Evolutionary conservation across 2,113 vertebrate species (phyloP).

Genomic region (Hemiscyllium ocellatum): DNA sequence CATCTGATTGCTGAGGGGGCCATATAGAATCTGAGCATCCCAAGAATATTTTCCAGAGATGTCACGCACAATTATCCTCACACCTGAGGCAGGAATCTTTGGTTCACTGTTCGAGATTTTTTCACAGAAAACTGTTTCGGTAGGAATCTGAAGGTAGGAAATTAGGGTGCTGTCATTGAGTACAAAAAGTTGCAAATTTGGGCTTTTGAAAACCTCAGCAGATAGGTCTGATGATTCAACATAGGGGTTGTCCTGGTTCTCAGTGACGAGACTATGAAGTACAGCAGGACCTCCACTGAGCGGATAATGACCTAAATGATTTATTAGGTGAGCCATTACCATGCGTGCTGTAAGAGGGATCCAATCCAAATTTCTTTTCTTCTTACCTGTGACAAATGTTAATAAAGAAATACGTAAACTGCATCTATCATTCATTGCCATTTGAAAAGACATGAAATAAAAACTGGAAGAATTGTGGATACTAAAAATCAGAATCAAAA

Average conservation of each 20-base stretch:
- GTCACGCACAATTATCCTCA: slow-evolving; percentile 88
- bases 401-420: neutral
- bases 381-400: slow-evolving; percentile 64
- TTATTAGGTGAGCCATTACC: slow-evolving; percentile 95
- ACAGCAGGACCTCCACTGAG: slow-evolving; percentile 82
- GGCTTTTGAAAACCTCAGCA: slow-evolving; percentile 88
- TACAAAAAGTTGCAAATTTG: slow-evolving; percentile 90
- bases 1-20: slow-evolving; percentile 61
- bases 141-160: slow-evolving; percentile 85
- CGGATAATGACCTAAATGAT: slow-evolving; percentile 89
- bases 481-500: too few relatives aligned
- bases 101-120: slow-evolving; percentile 43
- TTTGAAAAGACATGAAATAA: neutral
- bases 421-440: neutral
- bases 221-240: slow-evolving; percentile 84
- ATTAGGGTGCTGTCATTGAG: slow-evolving; percentile 93
- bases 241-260: slow-evolving; percentile 84
- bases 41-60: slow-evolving; percentile 98
- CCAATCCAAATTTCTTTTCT: slow-evolving; percentile 77
- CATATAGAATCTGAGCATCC: slow-evolving; percentile 81
- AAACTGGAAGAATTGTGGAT: too few relatives aligned
- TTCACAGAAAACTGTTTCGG: slow-evolving; percentile 45
- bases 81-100: slow-evolving; percentile 59
- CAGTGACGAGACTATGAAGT: slow-evolving; percentile 85
- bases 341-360: slow-evolving; percentile 87